Conservation (phyloP, 2,797 vertebrate genomes). For the Emys orbicularis region DNA sequence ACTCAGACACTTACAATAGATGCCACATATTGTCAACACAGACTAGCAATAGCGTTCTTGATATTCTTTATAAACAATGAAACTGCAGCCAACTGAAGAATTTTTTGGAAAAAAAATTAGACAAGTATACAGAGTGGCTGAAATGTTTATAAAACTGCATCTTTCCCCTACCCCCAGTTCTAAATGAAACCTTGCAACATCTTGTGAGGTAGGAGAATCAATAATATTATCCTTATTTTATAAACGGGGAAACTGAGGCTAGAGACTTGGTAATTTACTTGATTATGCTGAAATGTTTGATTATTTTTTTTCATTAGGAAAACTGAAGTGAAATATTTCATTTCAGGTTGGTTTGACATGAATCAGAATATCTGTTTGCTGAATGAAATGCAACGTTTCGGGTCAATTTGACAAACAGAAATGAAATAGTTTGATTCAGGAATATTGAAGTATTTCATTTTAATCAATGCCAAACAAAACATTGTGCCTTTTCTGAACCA, state of each 20-base stretch:
- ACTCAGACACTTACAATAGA: not conserved
- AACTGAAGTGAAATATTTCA: not conserved
- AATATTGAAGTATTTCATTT: too few relatives aligned
- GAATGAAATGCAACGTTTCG: not conserved
- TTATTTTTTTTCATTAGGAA: not conserved
- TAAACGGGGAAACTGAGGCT: not conserved
- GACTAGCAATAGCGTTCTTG: not conserved
- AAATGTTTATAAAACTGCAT: not conserved
- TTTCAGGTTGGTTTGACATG: not conserved
- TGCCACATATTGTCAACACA: not conserved
- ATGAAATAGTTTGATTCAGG: not conserved
- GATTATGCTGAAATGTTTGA: not conserved
- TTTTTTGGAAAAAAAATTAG: not conserved
- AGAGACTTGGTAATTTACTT: not conserved
- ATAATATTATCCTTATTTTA: not conserved
- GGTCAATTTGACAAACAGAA: not conserved
- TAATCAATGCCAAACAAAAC: too few relatives aligned
- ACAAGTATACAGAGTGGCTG: not conserved
- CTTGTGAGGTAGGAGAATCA: too few relatives aligned
- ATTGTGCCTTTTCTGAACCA: too few relatives aligned
- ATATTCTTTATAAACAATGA: not conserved
- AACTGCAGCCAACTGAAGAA: not conserved
- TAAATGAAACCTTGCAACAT: not conserved
- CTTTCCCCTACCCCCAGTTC: not conserved
- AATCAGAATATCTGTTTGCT: not conserved